Conservation (phyloP, 1,140 invertebrate genomes). For the Listronotus oregonensis region DNA sequence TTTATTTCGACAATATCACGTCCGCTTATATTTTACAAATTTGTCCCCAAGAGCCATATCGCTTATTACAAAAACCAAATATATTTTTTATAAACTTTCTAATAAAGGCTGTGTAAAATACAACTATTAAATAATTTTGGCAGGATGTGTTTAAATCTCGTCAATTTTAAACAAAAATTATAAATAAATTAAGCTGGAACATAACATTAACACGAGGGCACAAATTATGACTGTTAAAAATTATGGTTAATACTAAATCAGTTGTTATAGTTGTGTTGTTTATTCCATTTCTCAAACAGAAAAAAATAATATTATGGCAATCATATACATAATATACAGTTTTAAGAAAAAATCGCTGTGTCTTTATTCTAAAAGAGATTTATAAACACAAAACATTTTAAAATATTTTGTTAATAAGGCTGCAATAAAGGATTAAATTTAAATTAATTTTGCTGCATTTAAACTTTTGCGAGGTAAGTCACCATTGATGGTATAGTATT, state of each 20-base stretch:
- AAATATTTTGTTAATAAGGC: slow-evolving; percentile 53
- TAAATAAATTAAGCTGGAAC: slow-evolving; percentile 24
- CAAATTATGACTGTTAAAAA: slow-evolving; percentile 37
- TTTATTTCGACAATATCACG: no score
- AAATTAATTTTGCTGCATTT: neutral
- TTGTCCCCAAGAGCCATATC: no score
- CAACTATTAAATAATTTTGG: neutral
- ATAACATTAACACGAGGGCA: slow-evolving; percentile 47
- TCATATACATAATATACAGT: slow-evolving; percentile 52
- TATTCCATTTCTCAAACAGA: neutral
- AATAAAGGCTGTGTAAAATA: no score
- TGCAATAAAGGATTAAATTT: slow-evolving; percentile 49
- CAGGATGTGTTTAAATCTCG: slow-evolving; percentile 6
- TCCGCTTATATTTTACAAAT: no score
- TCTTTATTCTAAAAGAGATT: slow-evolving; percentile 55
- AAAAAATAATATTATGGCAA: slow-evolving; percentile 44
- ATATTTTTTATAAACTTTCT: no score
- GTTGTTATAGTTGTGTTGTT: neutral
- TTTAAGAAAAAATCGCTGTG: slow-evolving; percentile 51
- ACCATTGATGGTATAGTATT: no score
- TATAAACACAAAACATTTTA: slow-evolving; percentile 50
- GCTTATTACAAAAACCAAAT: no score
- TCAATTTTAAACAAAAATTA: slow-evolving; percentile 17
- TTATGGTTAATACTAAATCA: neutral
- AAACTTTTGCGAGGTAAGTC: no score